A percentile compares a stretch with the other conserved stretches of the same genome.
Conservation (phyloP, 2,113 vertebrate genomes). For the Thermophis baileyi region DNA sequence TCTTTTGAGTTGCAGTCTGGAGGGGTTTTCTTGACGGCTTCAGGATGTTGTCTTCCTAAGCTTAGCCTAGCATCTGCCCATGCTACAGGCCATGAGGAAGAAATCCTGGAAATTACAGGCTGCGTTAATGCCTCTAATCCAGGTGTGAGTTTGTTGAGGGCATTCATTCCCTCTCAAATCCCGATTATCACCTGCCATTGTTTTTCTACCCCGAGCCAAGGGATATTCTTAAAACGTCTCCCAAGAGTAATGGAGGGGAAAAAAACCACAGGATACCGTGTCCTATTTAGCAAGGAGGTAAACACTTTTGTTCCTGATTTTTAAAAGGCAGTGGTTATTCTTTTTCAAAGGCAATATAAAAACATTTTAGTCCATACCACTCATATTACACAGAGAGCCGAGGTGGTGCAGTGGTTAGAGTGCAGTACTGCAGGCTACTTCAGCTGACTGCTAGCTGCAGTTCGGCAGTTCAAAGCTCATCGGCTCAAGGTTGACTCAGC, state of each 20-base stretch:
- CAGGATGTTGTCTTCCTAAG: not conserved
- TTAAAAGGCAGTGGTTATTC: not conserved
- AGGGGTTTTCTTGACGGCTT: not conserved
- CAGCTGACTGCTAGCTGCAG: too few species aligned
- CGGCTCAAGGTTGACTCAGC: too few species aligned
- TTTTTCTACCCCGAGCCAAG: not conserved
- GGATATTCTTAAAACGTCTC: not conserved
- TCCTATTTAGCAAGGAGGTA: not conserved
- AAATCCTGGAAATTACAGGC: not conserved
- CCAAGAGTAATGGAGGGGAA: not conserved
- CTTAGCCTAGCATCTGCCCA: not conserved
- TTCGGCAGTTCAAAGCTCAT: too few species aligned
- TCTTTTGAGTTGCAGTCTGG: not conserved
- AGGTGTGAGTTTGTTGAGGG: not conserved
- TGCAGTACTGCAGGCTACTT: too few species aligned
- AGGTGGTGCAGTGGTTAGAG: too few species aligned
- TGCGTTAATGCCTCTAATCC: not conserved
- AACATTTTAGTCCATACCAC: not conserved
- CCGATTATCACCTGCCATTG: not conserved
- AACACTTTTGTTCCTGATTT: not conserved
- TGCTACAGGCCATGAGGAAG: not conserved
- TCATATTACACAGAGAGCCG: too few species aligned
- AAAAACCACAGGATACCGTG: not conserved
- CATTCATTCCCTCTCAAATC: not conserved
- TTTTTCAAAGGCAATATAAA: not conserved